These are phyloP conservation scores for Sphinx pinastri DNA, from an alignment of 2,888 invertebrate species.

Conservation along the genomic window DNA sequence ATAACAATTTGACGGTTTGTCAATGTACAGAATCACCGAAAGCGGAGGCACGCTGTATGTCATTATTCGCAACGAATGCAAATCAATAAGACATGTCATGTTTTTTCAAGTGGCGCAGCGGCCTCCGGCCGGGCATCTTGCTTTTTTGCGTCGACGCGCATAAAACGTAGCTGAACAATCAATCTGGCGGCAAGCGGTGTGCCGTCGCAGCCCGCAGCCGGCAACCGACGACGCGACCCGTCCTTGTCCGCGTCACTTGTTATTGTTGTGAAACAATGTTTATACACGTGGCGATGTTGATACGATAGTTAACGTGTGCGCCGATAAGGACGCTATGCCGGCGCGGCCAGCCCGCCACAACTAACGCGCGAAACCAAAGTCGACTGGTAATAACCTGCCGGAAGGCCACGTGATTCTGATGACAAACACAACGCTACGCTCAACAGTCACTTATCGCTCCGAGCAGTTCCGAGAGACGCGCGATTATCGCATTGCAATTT, in stretches of 20 bases:
- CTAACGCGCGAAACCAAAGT: slow-evolving; percentile 73
- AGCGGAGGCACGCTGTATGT: slow-evolving; percentile 48
- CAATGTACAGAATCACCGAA: neutral
- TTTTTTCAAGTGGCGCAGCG: slow-evolving; percentile 48
- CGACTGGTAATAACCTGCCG: slow-evolving; percentile 70
- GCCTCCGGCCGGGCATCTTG: slow-evolving; percentile 44
- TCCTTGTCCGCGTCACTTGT: slow-evolving; percentile 74
- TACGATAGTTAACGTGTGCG: slow-evolving; percentile 65
- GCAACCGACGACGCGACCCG: slow-evolving; percentile 59
- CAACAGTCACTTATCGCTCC: slow-evolving; percentile 60
- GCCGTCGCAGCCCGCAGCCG: slow-evolving; percentile 39
- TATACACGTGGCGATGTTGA: slow-evolving; percentile 79
- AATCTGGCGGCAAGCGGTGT: slow-evolving; percentile 51
- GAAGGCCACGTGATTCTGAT: slow-evolving; percentile 80
- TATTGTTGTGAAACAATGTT: slow-evolving; percentile 82
- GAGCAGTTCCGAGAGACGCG: slow-evolving; percentile 36
- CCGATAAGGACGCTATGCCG: slow-evolving; percentile 72
- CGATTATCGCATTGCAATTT: slow-evolving; percentile 24
- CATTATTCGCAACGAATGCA: slow-evolving; percentile 45
- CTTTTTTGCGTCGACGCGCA: slow-evolving; percentile 48
- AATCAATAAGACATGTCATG: slow-evolving; percentile 41
- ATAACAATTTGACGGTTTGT: neutral
- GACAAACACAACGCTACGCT: slow-evolving; percentile 66
- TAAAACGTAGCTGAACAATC: slow-evolving; percentile 51
- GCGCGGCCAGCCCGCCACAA: slow-evolving; percentile 71